A percentile compares a stretch with the other conserved stretches of the same genome.
These are phyloP conservation scores for Brienomyrus longianalis DNA, from an alignment of 2,113 vertebrate genomes.

Conservation along the genomic window DNA sequence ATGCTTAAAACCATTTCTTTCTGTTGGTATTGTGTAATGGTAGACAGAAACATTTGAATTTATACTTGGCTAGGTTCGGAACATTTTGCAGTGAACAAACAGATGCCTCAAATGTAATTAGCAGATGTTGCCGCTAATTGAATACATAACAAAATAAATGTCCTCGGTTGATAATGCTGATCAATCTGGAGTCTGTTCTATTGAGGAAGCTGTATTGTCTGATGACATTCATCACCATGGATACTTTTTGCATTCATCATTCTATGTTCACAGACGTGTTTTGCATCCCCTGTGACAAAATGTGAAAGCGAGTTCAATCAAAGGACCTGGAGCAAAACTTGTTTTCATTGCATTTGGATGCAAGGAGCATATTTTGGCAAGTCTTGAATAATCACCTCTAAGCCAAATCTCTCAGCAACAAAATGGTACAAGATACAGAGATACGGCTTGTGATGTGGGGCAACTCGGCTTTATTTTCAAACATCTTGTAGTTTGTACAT, in stretches of 20 bases:
- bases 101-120: slow-evolving; percentile 15
- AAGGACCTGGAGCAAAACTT: background rate
- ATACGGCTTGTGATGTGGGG: background rate
- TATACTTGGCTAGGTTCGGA: background rate
- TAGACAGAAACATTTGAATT: slow-evolving; percentile 12
- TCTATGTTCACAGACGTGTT: background rate
- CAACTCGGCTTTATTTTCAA: background rate
- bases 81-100: slow-evolving; percentile 8
- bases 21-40: slow-evolving; percentile 2
- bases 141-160: slow-evolving; percentile 11
- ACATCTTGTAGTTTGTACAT: background rate
- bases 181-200: background rate
- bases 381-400: background rate
- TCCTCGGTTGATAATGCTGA: slow-evolving; percentile 4
- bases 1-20: background rate
- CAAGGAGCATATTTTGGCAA: background rate
- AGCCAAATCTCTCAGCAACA: slow-evolving; percentile 2
- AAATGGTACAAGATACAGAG: background rate
- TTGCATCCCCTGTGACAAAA: background rate
- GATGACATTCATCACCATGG: slow-evolving; percentile 14
- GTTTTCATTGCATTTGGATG: background rate
- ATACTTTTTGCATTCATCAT: slow-evolving; percentile 4
- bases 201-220: slow-evolving; percentile 1
- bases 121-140: slow-evolving; percentile 2
- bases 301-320: background rate